Conservation (phyloP, 2,797 vertebrate genomes). For the Phylloscopus collybita region DNA sequence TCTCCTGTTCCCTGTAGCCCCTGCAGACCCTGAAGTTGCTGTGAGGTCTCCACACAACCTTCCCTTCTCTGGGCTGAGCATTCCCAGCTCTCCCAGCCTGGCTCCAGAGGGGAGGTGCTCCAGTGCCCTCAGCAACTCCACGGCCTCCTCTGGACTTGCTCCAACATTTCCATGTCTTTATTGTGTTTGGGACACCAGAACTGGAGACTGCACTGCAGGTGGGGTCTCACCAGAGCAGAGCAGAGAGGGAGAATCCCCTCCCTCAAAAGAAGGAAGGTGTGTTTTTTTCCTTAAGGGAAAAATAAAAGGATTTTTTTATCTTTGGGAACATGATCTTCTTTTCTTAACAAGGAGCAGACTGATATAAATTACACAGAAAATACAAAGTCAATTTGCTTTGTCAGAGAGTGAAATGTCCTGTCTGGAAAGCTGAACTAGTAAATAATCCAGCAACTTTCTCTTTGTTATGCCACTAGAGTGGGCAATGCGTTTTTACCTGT, state of each 20-base stretch:
- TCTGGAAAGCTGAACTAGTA: background rate
- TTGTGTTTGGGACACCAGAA: background rate
- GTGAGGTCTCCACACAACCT: background rate
- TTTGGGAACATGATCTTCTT: fast-evolving
- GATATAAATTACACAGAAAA: background rate
- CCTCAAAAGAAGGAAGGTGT: background rate
- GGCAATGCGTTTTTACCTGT: background rate
- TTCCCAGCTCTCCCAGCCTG: background rate
- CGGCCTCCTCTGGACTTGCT: background rate
- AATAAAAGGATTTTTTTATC: background rate
- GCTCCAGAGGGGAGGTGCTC: fast-evolving
- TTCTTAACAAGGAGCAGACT: background rate
- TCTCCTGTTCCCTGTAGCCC: no score
- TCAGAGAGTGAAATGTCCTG: background rate
- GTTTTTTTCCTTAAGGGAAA: background rate
- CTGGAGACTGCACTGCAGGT: background rate
- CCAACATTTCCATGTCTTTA: background rate
- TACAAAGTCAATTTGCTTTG: background rate
- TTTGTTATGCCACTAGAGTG: fast-evolving
- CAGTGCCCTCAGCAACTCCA: background rate
- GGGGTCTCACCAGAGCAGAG: background rate
- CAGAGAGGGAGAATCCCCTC: background rate
- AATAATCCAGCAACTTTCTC: background rate
- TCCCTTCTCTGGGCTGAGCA: background rate
- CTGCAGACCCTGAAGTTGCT: background rate